Conservation (phyloP, 2,797 vertebrate species). For the Danio albolineatus region DNA sequence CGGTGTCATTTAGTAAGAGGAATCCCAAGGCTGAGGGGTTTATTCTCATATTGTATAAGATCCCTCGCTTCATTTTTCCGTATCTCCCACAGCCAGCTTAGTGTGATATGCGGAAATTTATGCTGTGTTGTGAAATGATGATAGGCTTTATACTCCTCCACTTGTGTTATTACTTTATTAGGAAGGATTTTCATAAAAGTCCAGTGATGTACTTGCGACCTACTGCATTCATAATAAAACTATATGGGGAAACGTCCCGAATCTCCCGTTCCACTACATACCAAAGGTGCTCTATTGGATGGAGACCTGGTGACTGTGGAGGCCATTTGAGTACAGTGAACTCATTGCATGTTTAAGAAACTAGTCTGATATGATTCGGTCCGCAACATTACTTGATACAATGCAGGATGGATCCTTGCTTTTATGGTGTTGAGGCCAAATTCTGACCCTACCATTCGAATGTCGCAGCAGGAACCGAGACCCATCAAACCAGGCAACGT, state of each 20-base stretch:
- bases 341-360: too few relatives aligned
- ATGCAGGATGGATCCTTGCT: too few relatives aligned
- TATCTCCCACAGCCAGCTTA: slow-evolving; percentile 15
- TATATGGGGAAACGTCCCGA: not conserved
- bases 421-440: too few relatives aligned
- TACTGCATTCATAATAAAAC: not conserved
- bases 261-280: too few relatives aligned
- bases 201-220: not conserved
- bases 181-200: not conserved
- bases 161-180: slow-evolving; percentile 12
- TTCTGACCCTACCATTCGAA: too few relatives aligned
- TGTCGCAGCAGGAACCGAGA: too few relatives aligned
- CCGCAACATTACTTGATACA: too few relatives aligned
- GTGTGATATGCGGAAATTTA: slow-evolving; percentile 34
- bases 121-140: slow-evolving; percentile 25
- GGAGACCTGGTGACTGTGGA: too few relatives aligned
- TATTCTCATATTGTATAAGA: slow-evolving; percentile 27
- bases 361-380: too few relatives aligned
- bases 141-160: slow-evolving; percentile 16
- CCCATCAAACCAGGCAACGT: too few relatives aligned
- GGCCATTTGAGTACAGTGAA: not conserved
- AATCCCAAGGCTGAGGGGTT: slow-evolving; percentile 32
- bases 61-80: not conserved
- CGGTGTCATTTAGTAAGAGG: slow-evolving; percentile 24
- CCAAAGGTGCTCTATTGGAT: too few relatives aligned